Percentiles rank a stretch among this genome's conserved stretches.
Conservation (phyloP, 2,888 invertebrate genomes). For the Nymphalis c-album region DNA sequence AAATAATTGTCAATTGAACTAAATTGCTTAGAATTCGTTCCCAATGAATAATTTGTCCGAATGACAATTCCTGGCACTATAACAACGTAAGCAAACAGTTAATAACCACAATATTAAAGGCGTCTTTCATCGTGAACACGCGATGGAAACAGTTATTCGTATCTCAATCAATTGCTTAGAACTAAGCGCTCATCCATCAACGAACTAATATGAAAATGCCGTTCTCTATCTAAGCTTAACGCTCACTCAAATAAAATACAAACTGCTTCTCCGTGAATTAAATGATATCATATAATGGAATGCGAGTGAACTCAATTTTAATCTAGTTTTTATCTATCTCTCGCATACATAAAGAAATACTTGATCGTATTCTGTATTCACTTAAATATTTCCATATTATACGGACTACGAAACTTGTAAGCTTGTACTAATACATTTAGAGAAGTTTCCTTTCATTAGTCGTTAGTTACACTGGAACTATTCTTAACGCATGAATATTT, state of each 20-base stretch:
- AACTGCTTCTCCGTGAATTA: neutral
- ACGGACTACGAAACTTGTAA: slow-evolving; percentile 24
- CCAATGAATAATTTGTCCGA: slow-evolving; percentile 27
- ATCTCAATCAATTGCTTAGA: slow-evolving; percentile 25
- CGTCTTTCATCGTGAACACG: slow-evolving; percentile 16
- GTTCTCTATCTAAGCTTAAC: slow-evolving; percentile 10
- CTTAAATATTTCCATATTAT: slow-evolving; percentile 15
- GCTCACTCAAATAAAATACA: neutral
- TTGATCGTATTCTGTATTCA: slow-evolving; percentile 20
- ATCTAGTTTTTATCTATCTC: slow-evolving; percentile 8
- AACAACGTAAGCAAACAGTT: slow-evolving; percentile 28
- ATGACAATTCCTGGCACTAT: slow-evolving; percentile 19
- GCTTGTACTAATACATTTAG: slow-evolving; percentile 17
- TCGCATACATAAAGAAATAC: slow-evolving; percentile 4
- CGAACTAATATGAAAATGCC: slow-evolving; percentile 22
- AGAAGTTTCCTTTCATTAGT: slow-evolving; percentile 16
- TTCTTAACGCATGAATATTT: slow-evolving; percentile 7
- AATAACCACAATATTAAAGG: slow-evolving; percentile 32
- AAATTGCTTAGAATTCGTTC: slow-evolving; percentile 29
- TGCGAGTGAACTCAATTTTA: slow-evolving; percentile 17
- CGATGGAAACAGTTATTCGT: slow-evolving; percentile 24
- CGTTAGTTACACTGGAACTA: slow-evolving; percentile 11
- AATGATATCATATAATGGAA: neutral
- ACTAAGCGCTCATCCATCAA: slow-evolving; percentile 24
- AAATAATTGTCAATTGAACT: slow-evolving; percentile 30